phyloP scores from a whole-genome alignment of 37 sponge, comb jelly and placozoan genomes.

The Tethya wilhelma region DNA sequence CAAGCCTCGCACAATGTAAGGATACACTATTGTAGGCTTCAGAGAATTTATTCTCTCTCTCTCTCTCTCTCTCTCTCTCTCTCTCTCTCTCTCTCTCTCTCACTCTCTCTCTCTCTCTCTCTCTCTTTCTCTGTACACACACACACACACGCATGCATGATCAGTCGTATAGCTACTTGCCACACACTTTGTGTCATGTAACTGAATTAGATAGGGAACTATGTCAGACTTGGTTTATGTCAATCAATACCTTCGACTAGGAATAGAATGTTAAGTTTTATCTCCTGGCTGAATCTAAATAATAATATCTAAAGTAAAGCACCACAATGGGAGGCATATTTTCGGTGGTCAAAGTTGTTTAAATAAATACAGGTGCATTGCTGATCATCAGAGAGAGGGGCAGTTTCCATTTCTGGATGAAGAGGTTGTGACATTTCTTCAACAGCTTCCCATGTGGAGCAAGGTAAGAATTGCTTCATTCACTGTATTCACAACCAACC shows the following conservation, averaged over 20 bases:
- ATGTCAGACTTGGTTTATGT: not conserved
- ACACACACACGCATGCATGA: no score
- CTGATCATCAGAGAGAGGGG: conserved; percentile 93
- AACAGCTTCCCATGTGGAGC: conserved; percentile 69
- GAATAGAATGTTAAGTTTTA: not conserved
- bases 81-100: conserved; percentile 48
- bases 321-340: no score
- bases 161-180: no score
- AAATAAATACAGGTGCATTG: conserved; percentile 62
- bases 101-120: conserved; percentile 40
- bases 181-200: no score
- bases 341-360: no score
- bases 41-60: conserved; percentile 1
- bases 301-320: no score
- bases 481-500: no score
- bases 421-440: conserved; percentile 83
- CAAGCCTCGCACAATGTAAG: no score
- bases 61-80: conserved; percentile 36
- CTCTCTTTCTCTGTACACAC: conserved; percentile 31
- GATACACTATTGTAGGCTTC: no score
- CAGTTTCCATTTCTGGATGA: conserved; percentile 97
- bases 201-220: not conserved
- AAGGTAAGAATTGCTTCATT: conserved; percentile 65
- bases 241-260: not conserved
- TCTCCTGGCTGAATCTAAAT: no score